A percentile compares a stretch with the other conserved stretches of the same genome.
These are phyloP conservation scores for Brachypodius melanocephalos DNA, from an alignment of 2,113 vertebrate species.

Conservation along the genomic window DNA sequence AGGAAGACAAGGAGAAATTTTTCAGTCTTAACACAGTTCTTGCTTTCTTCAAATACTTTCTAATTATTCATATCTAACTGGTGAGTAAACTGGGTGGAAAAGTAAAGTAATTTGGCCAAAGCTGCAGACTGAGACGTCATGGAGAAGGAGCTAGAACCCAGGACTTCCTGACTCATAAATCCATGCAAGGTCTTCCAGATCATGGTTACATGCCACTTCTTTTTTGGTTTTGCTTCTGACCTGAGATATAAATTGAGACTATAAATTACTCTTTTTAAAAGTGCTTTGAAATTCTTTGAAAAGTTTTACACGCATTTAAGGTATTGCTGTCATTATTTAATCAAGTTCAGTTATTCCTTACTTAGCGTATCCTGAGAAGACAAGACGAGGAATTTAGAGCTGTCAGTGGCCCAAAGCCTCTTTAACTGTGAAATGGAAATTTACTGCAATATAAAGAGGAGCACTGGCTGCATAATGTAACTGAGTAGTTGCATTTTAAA, in stretches of 20 bases:
- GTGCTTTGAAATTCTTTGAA: neutral
- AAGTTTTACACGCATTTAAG: neutral
- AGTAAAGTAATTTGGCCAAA: slow-evolving; percentile 18
- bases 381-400: neutral
- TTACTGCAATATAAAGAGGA: neutral
- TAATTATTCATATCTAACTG: slow-evolving; percentile 22
- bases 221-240: neutral
- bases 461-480: neutral
- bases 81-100: slow-evolving; percentile 23
- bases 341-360: neutral
- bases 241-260: neutral
- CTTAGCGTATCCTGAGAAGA: neutral
- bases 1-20: neutral
- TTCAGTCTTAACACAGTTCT: neutral
- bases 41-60: neutral
- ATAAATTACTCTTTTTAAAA: neutral
- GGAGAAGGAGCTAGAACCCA: neutral
- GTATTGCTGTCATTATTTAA: neutral
- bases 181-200: neutral
- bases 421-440: neutral
- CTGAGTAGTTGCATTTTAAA: neutral
- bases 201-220: neutral
- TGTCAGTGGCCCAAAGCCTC: neutral
- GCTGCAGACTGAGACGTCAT: neutral
- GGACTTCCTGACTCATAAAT: slow-evolving; percentile 14